These are phyloP conservation scores for Lepidurus couesii DNA, from an alignment of 1,140 invertebrate species.

Conservation along the genomic window DNA sequence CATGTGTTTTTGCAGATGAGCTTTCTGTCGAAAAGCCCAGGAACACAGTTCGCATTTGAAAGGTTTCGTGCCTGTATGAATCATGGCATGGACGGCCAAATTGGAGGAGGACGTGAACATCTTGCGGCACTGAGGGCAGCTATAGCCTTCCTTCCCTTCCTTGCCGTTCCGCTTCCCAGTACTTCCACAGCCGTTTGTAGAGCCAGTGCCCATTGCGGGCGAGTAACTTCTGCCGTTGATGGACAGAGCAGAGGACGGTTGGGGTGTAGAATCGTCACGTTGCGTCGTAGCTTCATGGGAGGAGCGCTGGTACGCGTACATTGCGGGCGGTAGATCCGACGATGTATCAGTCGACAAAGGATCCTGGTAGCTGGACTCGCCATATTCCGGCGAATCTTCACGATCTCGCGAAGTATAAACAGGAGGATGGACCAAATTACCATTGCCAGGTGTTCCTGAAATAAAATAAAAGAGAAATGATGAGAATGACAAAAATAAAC, in stretches of 20 bases:
- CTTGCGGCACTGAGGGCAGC: slow-evolving; percentile 33
- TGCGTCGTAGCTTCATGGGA: neutral
- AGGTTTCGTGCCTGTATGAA: slow-evolving; percentile 36
- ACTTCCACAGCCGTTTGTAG: neutral
- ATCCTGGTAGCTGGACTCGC: neutral
- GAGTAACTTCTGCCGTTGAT: slow-evolving; percentile 22
- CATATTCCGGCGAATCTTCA: neutral
- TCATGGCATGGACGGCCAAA: slow-evolving; percentile 35
- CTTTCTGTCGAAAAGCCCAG: slow-evolving; percentile 70
- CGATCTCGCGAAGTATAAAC: neutral
- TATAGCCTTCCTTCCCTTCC: slow-evolving; percentile 34
- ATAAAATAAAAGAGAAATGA: too few species aligned
- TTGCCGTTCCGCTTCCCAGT: slow-evolving; percentile 19
- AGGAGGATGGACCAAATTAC: neutral
- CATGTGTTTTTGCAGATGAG: slow-evolving; percentile 40
- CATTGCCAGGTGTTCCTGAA: neutral
- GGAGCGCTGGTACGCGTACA: neutral
- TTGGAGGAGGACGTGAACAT: slow-evolving; percentile 35
- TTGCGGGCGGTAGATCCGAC: neutral
- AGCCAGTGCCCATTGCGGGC: slow-evolving; percentile 10
- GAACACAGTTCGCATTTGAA: slow-evolving; percentile 70
- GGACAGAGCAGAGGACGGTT: neutral
- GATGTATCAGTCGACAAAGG: slow-evolving; percentile 8
- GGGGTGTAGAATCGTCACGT: neutral
- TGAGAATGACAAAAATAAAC: too few species aligned